Evolutionary conservation across 2,797 vertebrate genomes (phyloP), one percentile per base, ranked within the genome.

Genomic region (Onychomys torridus): DNA sequence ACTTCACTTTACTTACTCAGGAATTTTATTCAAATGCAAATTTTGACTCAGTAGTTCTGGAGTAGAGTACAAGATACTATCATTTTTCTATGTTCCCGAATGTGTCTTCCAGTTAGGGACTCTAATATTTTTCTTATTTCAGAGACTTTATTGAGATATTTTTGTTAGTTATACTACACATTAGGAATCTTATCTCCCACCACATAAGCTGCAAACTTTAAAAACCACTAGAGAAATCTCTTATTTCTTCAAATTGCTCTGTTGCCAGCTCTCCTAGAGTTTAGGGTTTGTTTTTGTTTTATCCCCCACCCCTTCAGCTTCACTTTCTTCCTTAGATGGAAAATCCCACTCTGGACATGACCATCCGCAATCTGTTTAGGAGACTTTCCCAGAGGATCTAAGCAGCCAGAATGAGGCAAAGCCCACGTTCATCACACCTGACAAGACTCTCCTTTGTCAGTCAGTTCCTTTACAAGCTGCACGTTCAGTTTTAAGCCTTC

Each of bases 311-410:
- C n/a, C 52, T 55, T 98, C 98, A 95, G 98, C 98, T 97, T 99
- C 99, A 94, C 98, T 98, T 97, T 99, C 99, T 98, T 99, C 99
- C 99, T 99, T n/a, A 13, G 40, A 16, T 59, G 23, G 37, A 83
- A 14, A 83, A 32, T 57, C 27, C 14, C 25, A 1, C 27, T 83
- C 27, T 37, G 63, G 59, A 43, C 37, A 61, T 61, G 40, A 63
- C 37, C 59, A 63, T 17, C 59, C 4, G 2, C 8, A 32, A 14
- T 27, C 79, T 37, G 55, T 52, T 78, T 59, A 40, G 78, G 34
- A 83, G 37, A 29, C 57, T 61, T 83, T 43, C 19, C 52, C 37
- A 63, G 81, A 83, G 57, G 25, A 43, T 27, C 81, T 6, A 32
- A 83, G 37, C 13, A 43, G 14, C 27, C 81, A 88, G 67, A 40